Evolutionary conservation across 2,888 invertebrate species (phyloP).

Genomic region (Eurytoma adleriae): DNA sequence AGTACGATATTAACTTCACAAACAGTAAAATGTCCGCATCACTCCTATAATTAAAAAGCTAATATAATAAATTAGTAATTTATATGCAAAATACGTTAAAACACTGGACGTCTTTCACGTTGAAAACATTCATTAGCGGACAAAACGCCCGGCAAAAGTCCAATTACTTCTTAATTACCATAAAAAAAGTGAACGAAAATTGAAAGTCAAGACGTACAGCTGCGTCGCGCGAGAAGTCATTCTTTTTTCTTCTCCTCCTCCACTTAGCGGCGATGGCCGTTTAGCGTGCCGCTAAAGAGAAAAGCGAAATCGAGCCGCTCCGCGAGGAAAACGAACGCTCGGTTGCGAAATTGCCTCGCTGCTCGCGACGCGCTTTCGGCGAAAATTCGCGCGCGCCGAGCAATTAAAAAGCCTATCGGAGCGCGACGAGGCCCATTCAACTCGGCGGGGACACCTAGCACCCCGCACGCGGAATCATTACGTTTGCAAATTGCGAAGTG

Average conservation of each 20-base stretch:
- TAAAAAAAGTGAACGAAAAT: background rate
- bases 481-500: conserved; percentile 52
- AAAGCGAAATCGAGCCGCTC: conserved; percentile 15
- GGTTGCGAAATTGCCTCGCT: conserved; percentile 34
- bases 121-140: background rate
- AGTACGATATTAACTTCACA: no score
- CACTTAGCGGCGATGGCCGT: conserved; percentile 26
- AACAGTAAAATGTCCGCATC: no score
- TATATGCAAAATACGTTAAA: no score
- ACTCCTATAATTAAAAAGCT: no score
- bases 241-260: conserved; percentile 6
- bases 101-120: no score
- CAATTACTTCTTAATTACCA: background rate
- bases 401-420: conserved; percentile 57
- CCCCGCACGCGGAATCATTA: conserved; percentile 37
- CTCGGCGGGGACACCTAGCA: background rate
- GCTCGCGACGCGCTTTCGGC: conserved; percentile 28
- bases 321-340: conserved; percentile 32
- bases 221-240: background rate
- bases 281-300: conserved; percentile 22
- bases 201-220: conserved; percentile 4
- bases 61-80: no score
- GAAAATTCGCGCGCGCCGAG: conserved; percentile 34
- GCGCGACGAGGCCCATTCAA: conserved; percentile 48
- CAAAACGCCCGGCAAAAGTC: background rate